Percentiles rank a stretch among this genome's conserved stretches.
phyloP scores from a whole-genome alignment of 2,113 vertebrate genomes.

The Fukomys damarensis region DNA sequence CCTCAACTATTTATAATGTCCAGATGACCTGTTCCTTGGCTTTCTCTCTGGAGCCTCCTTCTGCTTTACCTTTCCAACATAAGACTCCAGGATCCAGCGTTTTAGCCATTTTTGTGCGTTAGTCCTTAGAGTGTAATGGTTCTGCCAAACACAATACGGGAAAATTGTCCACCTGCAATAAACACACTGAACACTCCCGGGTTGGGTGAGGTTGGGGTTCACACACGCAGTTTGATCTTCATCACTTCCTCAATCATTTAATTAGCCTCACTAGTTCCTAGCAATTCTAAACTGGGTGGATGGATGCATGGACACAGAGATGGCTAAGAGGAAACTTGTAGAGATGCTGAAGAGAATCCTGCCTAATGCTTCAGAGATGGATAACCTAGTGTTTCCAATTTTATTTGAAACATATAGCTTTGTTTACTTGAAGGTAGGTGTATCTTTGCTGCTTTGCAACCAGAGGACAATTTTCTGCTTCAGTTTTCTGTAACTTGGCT shows the following conservation, averaged over 20 bases:
- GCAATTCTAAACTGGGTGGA: not conserved
- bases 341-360: slow-evolving; percentile 26
- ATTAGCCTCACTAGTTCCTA: not conserved
- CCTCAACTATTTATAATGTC: not conserved
- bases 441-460: not conserved
- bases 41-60: not conserved
- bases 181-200: not conserved
- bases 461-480: not conserved
- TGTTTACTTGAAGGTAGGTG: not conserved
- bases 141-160: not conserved
- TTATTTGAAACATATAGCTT: not conserved
- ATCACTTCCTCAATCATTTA: not conserved
- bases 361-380: not conserved
- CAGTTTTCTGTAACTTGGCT: not conserved
- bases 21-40: not conserved
- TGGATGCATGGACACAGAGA: not conserved
- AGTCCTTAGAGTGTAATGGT: not conserved
- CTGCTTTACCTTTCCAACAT: not conserved
- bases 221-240: not conserved
- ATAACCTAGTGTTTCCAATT: not conserved
- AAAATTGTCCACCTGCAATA: not conserved
- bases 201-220: too few relatives aligned
- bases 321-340: not conserved
- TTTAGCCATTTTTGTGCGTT: not conserved
- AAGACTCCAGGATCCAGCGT: not conserved